Percentiles rank a stretch among this genome's conserved stretches.
These are phyloP conservation scores for Cossypha polioptera DNA, from an alignment of 2,797 vertebrate genomes.

Conservation along the genomic window DNA sequence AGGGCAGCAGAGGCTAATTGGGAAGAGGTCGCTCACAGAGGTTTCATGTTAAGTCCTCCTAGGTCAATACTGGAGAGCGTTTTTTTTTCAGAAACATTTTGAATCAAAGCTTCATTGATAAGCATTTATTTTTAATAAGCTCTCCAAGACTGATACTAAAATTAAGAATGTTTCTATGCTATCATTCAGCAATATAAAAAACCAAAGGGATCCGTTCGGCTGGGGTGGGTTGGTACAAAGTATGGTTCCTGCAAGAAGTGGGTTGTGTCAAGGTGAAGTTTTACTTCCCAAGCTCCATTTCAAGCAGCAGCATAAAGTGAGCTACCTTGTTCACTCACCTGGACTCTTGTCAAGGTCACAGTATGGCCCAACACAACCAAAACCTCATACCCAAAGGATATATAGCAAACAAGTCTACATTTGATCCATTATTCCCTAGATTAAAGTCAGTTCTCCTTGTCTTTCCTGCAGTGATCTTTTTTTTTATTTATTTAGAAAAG, in stretches of 20 bases:
- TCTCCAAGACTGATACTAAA: neutral
- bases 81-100: neutral
- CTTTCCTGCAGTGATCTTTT: neutral
- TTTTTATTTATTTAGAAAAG: neutral
- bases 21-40: neutral
- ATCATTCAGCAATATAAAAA: neutral
- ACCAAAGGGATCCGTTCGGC: neutral
- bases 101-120: neutral
- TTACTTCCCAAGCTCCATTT: neutral
- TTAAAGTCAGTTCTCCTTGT: neutral
- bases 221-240: neutral
- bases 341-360: neutral
- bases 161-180: neutral
- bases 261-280: neutral
- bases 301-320: neutral
- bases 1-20: neutral
- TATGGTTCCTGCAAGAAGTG: neutral
- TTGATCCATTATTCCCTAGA: neutral
- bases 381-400: neutral
- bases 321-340: neutral
- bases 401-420: neutral
- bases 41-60: neutral
- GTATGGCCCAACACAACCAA: neutral
- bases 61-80: neutral
- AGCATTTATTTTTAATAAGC: neutral